These are phyloP conservation scores for Polia nebulosa DNA, from an alignment of 2,888 invertebrate genomes.

Conservation along the genomic window DNA sequence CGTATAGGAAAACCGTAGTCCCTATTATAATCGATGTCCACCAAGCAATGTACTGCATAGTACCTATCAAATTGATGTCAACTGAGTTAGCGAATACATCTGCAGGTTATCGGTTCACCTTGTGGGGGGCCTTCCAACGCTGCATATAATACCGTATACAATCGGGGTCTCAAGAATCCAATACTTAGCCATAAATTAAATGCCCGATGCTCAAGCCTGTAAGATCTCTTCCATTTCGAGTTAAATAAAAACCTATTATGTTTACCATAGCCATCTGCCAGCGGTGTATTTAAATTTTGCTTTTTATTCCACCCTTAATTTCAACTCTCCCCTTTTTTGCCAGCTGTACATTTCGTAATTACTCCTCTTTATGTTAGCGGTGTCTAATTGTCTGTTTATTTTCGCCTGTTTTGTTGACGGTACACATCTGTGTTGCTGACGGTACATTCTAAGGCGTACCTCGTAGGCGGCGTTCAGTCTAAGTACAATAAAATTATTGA, in stretches of 20 bases:
- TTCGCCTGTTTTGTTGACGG: constrained; percentile 28
- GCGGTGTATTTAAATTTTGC: neutral
- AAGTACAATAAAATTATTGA: constrained; percentile 81
- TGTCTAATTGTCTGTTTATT: constrained; percentile 30
- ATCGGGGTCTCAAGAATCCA: too few relatives aligned
- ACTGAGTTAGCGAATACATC: too few relatives aligned
- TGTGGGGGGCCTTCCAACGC: too few relatives aligned
- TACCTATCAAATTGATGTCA: too few relatives aligned
- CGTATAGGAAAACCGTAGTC: too few relatives aligned
- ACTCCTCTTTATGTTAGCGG: constrained; percentile 31
- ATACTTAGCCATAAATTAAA: too few relatives aligned
- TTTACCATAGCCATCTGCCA: neutral
- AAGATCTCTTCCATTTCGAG: neutral
- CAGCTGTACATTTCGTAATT: constrained; percentile 31
- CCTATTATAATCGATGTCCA: too few relatives aligned
- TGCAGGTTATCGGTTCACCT: too few relatives aligned
- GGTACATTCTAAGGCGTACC: constrained; percentile 50
- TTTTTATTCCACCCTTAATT: constrained; percentile 8
- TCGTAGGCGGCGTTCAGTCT: constrained; percentile 72
- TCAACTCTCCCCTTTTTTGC: constrained; percentile 28
- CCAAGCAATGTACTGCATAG: too few relatives aligned
- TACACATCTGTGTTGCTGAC: constrained; percentile 44
- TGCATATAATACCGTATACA: too few relatives aligned
- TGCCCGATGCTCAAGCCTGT: neutral
- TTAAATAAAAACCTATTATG: neutral